Evolutionary conservation across 30 jellyfish, hydroid and myxozoan genomes (phyloP).

Genomic region (Turritopsis rubra): DNA sequence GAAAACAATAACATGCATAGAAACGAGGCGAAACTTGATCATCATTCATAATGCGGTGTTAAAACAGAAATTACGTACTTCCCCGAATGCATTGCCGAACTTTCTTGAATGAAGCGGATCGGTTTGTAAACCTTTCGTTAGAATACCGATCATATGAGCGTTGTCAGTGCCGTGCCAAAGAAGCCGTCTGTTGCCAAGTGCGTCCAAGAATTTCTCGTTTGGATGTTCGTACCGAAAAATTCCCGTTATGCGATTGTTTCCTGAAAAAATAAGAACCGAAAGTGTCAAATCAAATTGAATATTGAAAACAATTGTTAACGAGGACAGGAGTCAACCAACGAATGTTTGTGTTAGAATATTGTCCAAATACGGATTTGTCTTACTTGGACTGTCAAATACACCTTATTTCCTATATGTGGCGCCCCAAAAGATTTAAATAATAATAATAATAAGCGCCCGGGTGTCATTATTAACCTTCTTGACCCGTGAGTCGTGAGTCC

Average conservation of each 20-base stretch:
- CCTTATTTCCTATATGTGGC: too few species aligned
- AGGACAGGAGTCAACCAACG: too few species aligned
- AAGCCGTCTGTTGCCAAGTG: constrained; percentile 32
- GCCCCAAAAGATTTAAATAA: too few species aligned
- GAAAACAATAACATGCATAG: too few species aligned
- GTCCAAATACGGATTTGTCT: too few species aligned
- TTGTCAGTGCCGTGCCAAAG: constrained; percentile 67
- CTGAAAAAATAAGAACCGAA: not conserved
- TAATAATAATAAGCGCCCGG: too few species aligned
- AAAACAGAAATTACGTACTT: constrained; percentile 20
- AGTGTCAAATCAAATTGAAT: not conserved
- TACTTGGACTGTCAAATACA: too few species aligned
- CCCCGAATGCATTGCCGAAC: constrained; percentile 41
- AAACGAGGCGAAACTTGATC: too few species aligned
- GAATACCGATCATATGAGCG: constrained; percentile 55
- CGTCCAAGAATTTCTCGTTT: not conserved
- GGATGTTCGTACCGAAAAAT: constrained; percentile 5
- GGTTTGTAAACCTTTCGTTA: constrained; percentile 31
- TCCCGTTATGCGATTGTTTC: not conserved
- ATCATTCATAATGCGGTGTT: not conserved
- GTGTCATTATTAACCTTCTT: too few species aligned
- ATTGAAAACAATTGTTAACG: too few species aligned
- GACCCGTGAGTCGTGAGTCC: too few species aligned
- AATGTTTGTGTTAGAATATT: too few species aligned
- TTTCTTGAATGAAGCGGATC: constrained; percentile 27